Evolutionary conservation across 2,113 vertebrate species (phyloP).

Genomic region (Poeciliopsis retropinna): DNA sequence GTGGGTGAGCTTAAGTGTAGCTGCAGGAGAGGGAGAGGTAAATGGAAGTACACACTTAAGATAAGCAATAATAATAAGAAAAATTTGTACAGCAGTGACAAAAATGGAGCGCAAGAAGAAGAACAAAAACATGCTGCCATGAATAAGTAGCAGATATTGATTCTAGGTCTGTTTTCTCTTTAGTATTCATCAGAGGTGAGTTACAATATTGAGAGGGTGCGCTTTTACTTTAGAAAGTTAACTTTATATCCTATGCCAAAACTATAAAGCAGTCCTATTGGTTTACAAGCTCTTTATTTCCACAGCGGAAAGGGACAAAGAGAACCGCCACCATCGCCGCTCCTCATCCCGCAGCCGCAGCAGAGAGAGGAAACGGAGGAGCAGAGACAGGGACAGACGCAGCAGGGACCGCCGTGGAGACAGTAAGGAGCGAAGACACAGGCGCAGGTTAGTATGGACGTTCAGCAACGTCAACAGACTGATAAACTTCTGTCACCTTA

Average conservation of each 20-base stretch:
- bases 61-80: not conserved
- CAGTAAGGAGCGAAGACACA: conserved; percentile 87
- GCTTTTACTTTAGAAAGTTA: too few species aligned
- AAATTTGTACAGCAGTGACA: not conserved
- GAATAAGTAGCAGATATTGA: not conserved
- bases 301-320: conserved; percentile 88
- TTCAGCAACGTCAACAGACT: not conserved
- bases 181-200: not conserved
- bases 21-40: too few species aligned
- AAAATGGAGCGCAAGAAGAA: not conserved
- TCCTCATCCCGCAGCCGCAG: conserved; percentile 89
- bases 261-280: not conserved
- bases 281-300: conserved; percentile 2
- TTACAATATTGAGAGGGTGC: not conserved
- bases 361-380: conserved; percentile 86
- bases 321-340: conserved; percentile 89
- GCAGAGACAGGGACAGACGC: conserved; percentile 83
- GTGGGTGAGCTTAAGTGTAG: too few species aligned
- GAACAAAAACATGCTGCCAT: not conserved
- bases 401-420: conserved; percentile 85
- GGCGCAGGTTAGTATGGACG: conserved; percentile 76
- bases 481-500: not conserved
- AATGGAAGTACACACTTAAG: too few species aligned
- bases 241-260: not conserved
- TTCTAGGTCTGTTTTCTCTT: not conserved